Base-by-base conservation (phyloP, 2,113 vertebrate genomes). In the Mus musculus region DNA sequence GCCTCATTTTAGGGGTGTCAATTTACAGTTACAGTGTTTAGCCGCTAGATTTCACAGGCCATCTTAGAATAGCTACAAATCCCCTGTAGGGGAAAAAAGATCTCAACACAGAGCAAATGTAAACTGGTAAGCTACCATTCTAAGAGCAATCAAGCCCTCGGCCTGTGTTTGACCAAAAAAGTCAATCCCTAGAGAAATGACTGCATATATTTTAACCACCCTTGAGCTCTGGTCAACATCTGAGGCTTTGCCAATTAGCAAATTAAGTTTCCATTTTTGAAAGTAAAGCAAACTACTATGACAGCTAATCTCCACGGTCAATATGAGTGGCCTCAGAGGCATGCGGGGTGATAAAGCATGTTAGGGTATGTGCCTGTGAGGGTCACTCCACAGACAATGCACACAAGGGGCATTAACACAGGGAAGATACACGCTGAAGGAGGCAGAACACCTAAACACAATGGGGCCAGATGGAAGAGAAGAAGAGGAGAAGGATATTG, bases 211-310 rank as follows among this genome's bases (percentile, higher is more conserved):
- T 93, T 88, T 59, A 73, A 17, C 71, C 71, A 71, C 42, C 63
- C 80, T 80, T 78, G 77, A 87, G 52, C 73, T 90, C 71, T 75
- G 39, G 22, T 88, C n/a, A 92, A 72, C 9, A 80, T 59, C 24
- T 88, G 46, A 82, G 19, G 10, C 33, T 91, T 67, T 92, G 54
- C 28, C 89, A 90, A 80, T 54, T 28, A 85, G n/a, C n/a, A 49
- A 76, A 90, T 26, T 54, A 95, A 84, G 33, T 76, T 89, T 95
- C 88, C 71, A 77, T 69, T 13, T 95, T 76, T 90, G 36, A 92
- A 92, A 86, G n/a, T 19, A 88, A 8, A 9, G 30, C 87, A 89
- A 87, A 91, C 67, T 87, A 86, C 54, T 33, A 5, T 30, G 24
- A 59, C 19, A 19, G 9, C 6, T 76, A 14, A 61, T 46, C 8